Percentiles rank a stretch among this genome's conserved stretches.
Conservation (phyloP, 2,888 invertebrate genomes). For the Torymus aiolomorphi region DNA sequence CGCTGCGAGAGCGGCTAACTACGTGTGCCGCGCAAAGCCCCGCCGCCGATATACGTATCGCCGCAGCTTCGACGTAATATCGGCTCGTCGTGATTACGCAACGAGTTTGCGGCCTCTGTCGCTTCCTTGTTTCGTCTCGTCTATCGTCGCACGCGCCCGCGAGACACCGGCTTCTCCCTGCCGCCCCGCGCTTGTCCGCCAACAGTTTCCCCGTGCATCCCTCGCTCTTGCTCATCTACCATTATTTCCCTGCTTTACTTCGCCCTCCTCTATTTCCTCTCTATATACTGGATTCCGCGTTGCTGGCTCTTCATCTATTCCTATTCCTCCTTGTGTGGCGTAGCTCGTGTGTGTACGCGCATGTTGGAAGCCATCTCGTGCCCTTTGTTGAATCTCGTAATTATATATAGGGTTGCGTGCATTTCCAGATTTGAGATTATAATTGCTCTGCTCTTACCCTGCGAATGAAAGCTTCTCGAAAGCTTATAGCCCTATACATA, state of each 20-base stretch:
- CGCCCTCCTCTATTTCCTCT: neutral
- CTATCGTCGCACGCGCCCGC: neutral
- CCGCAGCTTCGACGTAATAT: slow-evolving; percentile 59
- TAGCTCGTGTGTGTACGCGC: neutral
- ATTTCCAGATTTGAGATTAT: no score
- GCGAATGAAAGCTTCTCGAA: no score
- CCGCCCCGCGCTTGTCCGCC: slow-evolving; percentile 14
- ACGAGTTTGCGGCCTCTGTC: slow-evolving; percentile 61
- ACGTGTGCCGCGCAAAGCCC: slow-evolving; percentile 10
- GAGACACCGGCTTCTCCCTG: neutral
- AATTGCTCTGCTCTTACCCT: no score
- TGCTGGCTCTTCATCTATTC: neutral
- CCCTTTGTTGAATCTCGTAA: neutral
- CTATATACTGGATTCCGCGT: neutral
- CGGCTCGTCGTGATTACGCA: slow-evolving; percentile 68
- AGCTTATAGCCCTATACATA: no score
- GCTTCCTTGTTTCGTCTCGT: slow-evolving; percentile 26
- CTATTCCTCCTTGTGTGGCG: neutral
- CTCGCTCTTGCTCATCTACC: slow-evolving; percentile 5
- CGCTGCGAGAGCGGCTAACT: slow-evolving; percentile 37
- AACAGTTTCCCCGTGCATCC: neutral
- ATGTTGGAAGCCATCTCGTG: neutral
- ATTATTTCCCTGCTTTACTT: slow-evolving; percentile 21
- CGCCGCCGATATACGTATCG: slow-evolving; percentile 3
- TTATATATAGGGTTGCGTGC: neutral